Evolutionary conservation across 1,140 invertebrate species (phyloP).

Genomic region (Temnothorax nylanderi): DNA sequence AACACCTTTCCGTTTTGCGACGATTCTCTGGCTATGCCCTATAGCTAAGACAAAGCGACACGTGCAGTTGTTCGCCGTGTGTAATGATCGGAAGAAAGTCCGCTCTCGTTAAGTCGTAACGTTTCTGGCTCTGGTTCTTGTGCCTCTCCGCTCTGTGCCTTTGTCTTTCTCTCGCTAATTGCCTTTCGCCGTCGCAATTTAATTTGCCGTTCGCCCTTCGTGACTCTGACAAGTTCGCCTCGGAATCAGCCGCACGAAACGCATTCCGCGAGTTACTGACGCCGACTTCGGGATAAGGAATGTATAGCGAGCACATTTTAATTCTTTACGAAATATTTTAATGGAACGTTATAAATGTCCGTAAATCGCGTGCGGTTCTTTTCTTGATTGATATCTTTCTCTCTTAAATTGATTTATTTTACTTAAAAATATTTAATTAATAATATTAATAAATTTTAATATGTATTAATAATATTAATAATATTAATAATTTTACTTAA

Average conservation of each 20-base stretch:
- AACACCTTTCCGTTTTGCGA: slow-evolving; percentile 33
- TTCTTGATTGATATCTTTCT: not conserved
- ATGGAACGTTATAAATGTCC: slow-evolving; percentile 12
- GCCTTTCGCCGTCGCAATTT: slow-evolving; percentile 35
- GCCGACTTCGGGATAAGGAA: slow-evolving; percentile 10
- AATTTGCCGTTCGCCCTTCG: slow-evolving; percentile 51
- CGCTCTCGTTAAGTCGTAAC: slow-evolving; percentile 49
- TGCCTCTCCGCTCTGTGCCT: not conserved
- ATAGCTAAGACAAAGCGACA: slow-evolving; percentile 34
- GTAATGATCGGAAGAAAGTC: slow-evolving; percentile 54
- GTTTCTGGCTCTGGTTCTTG: slow-evolving; percentile 41
- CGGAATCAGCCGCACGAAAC: slow-evolving; percentile 39
- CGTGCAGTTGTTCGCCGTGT: not conserved
- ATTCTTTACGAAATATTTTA: slow-evolving; percentile 41
- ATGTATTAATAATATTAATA: too few species aligned
- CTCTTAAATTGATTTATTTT: not conserved
- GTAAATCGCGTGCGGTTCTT: not conserved
- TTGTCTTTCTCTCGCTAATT: slow-evolving; percentile 53
- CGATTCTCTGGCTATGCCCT: slow-evolving; percentile 17
- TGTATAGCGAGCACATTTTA: slow-evolving; percentile 30
- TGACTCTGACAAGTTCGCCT: slow-evolving; percentile 37
- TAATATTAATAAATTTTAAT: too few species aligned
- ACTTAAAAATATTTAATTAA: not conserved
- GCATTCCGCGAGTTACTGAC: slow-evolving; percentile 43
- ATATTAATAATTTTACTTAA: too few species aligned